Conservation (phyloP, 2,888 invertebrate species). For the Spilarctia lutea region DNA sequence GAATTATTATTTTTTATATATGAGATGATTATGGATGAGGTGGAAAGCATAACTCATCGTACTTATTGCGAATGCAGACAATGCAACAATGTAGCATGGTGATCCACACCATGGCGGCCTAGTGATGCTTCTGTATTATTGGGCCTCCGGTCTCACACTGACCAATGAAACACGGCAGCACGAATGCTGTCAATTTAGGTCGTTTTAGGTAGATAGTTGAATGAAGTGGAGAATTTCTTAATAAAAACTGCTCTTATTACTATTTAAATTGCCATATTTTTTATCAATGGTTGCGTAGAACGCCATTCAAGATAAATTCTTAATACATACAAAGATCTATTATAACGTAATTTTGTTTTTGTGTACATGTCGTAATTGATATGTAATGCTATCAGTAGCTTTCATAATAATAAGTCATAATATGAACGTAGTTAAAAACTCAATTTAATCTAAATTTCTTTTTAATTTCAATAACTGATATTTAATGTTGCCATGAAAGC, state of each 20-base stretch:
- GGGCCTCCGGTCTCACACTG: too few relatives aligned
- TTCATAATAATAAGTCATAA: slow-evolving; percentile 29
- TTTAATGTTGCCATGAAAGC: slow-evolving; percentile 33
- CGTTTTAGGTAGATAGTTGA: background rate
- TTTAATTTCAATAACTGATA: slow-evolving; percentile 41
- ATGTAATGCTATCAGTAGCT: slow-evolving; percentile 25
- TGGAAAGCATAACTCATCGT: too few relatives aligned
- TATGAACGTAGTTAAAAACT: slow-evolving; percentile 27
- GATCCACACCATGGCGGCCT: too few relatives aligned
- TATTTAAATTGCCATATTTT: too few relatives aligned
- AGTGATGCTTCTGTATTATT: too few relatives aligned
- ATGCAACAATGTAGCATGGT: too few relatives aligned
- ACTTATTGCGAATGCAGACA: too few relatives aligned
- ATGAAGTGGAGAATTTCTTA: background rate
- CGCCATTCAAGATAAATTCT: background rate
- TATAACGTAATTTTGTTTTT: background rate
- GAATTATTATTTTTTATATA: too few relatives aligned
- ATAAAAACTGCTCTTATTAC: background rate
- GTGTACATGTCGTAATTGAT: background rate
- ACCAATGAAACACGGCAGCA: too few relatives aligned
- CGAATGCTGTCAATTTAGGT: too few relatives aligned
- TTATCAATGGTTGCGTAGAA: background rate
- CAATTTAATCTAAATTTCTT: slow-evolving; percentile 34
- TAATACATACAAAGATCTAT: background rate
- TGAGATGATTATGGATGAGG: too few relatives aligned